Percentiles rank a stretch among this genome's conserved stretches.
These are phyloP conservation scores for Osmoderma eremita DNA, from an alignment of 2,888 invertebrate genomes.

Conservation along the genomic window DNA sequence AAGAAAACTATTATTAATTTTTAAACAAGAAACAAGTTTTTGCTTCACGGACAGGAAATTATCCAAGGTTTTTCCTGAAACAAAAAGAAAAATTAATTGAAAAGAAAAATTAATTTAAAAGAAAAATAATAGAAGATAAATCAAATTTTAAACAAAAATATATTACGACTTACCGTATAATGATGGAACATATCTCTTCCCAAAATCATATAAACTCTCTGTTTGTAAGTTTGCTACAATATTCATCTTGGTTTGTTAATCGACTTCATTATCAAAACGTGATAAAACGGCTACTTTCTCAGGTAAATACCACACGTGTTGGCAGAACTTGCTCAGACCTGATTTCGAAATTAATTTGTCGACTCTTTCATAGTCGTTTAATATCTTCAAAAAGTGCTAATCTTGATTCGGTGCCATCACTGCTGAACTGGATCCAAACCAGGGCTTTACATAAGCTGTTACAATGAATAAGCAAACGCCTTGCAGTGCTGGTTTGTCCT, in stretches of 20 bases:
- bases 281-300: slow-evolving; percentile 43
- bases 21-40: slow-evolving; percentile 32
- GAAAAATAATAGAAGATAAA: too few relatives aligned
- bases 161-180: background rate
- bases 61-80: slow-evolving; percentile 38
- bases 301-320: slow-evolving; percentile 48
- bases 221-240: slow-evolving; percentile 43
- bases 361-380: slow-evolving; percentile 42
- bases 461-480: slow-evolving; percentile 48
- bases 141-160: background rate
- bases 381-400: slow-evolving; percentile 46
- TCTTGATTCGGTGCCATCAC: slow-evolving; percentile 44
- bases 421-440: slow-evolving; percentile 48
- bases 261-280: slow-evolving; percentile 42
- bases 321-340: slow-evolving; percentile 47
- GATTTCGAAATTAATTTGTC: slow-evolving; percentile 47
- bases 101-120: too few relatives aligned
- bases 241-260: slow-evolving; percentile 30
- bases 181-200: slow-evolving; percentile 31
- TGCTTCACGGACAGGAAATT: slow-evolving; percentile 37
- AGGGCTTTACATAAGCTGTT: slow-evolving; percentile 51
- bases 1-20: slow-evolving; percentile 14
- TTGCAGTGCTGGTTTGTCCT: slow-evolving; percentile 43
- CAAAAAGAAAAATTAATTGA: slow-evolving; percentile 16
- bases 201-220: slow-evolving; percentile 4